Conservation (phyloP, 1,140 invertebrate species). For the Nixonia krombeini region DNA sequence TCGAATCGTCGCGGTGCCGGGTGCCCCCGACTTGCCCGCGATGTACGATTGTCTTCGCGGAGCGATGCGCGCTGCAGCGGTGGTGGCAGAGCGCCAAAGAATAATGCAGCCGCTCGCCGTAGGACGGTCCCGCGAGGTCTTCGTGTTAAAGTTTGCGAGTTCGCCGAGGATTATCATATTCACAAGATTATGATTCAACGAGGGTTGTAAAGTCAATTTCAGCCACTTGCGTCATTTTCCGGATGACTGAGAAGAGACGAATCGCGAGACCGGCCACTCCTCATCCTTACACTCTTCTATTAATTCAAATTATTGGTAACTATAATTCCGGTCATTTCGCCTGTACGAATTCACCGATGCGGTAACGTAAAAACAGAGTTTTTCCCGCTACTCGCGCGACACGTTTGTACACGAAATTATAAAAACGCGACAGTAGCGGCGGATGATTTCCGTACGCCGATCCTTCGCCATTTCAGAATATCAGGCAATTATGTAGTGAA, state of each 20-base stretch:
- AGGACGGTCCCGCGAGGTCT: conserved; percentile 4
- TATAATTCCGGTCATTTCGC: too few species aligned
- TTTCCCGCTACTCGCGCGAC: too few species aligned
- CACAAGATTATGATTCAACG: conserved; percentile 2
- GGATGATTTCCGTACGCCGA: too few species aligned
- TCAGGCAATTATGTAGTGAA: conserved; percentile 43
- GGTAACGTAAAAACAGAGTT: too few species aligned
- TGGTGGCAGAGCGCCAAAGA: conserved; percentile 2
- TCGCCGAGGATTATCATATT: conserved; percentile 10
- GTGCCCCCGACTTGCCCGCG: conserved; percentile 32
- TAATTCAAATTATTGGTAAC: too few species aligned
- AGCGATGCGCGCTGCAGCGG: conserved; percentile 26
- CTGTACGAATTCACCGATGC: too few species aligned
- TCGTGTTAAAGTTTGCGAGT: conserved; percentile 7
- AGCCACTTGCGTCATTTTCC: conserved; percentile 6
- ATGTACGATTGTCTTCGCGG: conserved; percentile 48
- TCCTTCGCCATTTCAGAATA: too few species aligned
- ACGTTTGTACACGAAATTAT: too few species aligned
- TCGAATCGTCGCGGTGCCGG: conserved; percentile 38
- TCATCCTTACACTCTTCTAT: too few species aligned
- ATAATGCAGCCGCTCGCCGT: conserved; percentile 13
- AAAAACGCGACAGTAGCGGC: too few species aligned
- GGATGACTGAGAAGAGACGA: conserved; percentile 13
- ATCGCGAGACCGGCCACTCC: too few species aligned
- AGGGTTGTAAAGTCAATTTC: conserved; percentile 13